Conservation (phyloP, 2,113 vertebrate genomes). For the Callipepla californica region DNA sequence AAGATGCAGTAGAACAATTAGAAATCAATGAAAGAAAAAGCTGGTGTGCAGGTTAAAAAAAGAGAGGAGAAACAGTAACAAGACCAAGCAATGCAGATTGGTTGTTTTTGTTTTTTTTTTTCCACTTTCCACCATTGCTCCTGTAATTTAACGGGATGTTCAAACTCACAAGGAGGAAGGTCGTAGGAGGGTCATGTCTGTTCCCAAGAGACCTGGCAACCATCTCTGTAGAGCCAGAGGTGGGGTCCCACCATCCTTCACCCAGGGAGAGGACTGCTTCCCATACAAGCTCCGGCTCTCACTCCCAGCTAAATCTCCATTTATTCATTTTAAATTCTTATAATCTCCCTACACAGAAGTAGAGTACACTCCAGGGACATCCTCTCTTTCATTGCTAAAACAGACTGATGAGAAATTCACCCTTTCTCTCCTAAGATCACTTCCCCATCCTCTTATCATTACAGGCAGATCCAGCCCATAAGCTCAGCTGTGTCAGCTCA, state of each 20-base stretch:
- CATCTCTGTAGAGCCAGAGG: neutral
- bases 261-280: neutral
- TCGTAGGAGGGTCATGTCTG: neutral
- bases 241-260: neutral
- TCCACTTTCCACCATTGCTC: neutral
- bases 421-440: neutral
- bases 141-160: neutral
- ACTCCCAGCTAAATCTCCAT: neutral
- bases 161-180: neutral
- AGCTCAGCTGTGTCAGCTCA: constrained; percentile 15
- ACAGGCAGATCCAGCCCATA: neutral
- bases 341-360: neutral
- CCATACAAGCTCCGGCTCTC: neutral
- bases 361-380: constrained; percentile 1
- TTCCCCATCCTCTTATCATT: constrained; percentile 20
- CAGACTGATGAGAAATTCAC: constrained; percentile 14
- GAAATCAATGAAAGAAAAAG: neutral
- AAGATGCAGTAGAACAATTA: neutral
- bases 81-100: neutral
- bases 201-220: neutral
- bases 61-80: neutral
- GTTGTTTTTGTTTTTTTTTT: neutral
- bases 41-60: neutral
- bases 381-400: neutral
- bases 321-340: neutral